A percentile compares a stretch with the other conserved stretches of the same genome.
These are phyloP conservation scores for Oreochromis spilurus DNA, from an alignment of 2,113 vertebrate genomes.

Conservation along the genomic window DNA sequence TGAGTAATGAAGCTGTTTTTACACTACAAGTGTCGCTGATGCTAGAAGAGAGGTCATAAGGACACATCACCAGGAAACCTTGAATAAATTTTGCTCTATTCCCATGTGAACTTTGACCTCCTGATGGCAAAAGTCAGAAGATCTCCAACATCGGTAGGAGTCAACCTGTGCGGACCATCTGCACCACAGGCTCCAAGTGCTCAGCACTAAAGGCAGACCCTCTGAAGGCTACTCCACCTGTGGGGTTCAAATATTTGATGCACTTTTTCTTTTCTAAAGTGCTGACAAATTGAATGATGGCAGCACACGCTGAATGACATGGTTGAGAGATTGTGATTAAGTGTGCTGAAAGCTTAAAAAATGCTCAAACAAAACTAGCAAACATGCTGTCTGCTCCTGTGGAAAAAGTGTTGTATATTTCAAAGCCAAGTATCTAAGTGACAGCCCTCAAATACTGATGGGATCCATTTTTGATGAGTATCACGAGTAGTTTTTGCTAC, in stretches of 20 bases:
- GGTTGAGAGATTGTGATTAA: neutral
- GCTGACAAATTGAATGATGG: neutral
- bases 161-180: neutral
- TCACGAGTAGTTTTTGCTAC: neutral
- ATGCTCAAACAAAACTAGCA: neutral
- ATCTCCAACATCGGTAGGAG: neutral
- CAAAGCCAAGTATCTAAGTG: neutral
- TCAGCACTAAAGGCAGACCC: neutral
- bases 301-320: neutral
- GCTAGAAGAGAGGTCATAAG: neutral
- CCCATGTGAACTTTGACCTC: neutral
- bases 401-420: neutral
- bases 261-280: neutral
- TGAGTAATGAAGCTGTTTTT: neutral
- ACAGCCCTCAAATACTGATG: neutral
- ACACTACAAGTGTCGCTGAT: neutral
- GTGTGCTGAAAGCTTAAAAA: neutral
- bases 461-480: neutral
- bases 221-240: neutral
- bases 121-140: neutral
- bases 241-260: neutral
- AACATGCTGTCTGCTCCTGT: neutral
- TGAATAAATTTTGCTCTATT: neutral
- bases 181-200: neutral
- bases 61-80: neutral